Conservation (phyloP, 2,888 invertebrate genomes). For the Crepidodera aurea region DNA sequence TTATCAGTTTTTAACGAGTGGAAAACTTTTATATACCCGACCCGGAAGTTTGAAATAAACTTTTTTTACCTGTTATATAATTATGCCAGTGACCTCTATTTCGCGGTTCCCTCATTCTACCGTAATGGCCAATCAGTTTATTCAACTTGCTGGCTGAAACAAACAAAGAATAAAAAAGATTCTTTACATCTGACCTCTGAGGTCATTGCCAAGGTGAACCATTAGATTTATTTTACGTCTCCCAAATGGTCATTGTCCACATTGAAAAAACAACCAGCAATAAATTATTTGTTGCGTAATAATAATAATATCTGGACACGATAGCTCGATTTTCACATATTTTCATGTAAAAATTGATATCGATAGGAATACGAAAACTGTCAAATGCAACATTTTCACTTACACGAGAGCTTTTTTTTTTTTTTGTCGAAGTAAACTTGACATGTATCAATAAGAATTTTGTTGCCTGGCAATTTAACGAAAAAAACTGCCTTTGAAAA, state of each 20-base stretch:
- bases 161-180: conserved; percentile 3
- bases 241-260: background rate
- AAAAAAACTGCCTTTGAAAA: too few relatives aligned
- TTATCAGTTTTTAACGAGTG: too few relatives aligned
- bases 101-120: background rate
- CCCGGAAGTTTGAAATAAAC: background rate
- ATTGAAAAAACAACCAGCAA: background rate
- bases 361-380: too few relatives aligned
- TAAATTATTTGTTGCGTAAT: conserved; percentile 17
- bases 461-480: too few relatives aligned
- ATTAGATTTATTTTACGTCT: background rate
- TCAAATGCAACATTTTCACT: too few relatives aligned
- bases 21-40: too few relatives aligned
- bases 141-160: background rate
- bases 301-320: too few relatives aligned
- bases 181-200: background rate
- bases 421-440: too few relatives aligned
- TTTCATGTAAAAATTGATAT: too few relatives aligned
- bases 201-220: conserved; percentile 1
- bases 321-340: too few relatives aligned
- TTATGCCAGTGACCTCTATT: conserved; percentile 2
- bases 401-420: too few relatives aligned
- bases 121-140: background rate
- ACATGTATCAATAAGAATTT: too few relatives aligned
- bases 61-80: background rate